Base-by-base conservation (phyloP, 2,888 invertebrate species). In the Eupithecia insigniata region DNA sequence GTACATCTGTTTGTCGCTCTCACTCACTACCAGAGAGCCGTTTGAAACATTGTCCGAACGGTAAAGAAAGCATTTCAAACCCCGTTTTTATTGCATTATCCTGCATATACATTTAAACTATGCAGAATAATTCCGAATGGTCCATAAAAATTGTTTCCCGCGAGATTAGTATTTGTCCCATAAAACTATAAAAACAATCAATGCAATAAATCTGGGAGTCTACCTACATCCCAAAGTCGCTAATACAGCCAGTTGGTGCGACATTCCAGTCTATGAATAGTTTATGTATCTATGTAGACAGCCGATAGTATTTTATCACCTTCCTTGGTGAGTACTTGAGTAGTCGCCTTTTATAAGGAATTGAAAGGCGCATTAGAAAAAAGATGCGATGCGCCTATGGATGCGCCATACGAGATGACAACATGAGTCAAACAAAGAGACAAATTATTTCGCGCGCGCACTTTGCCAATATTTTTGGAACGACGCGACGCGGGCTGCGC, bases 291-390 rank as follows among this genome's bases (percentile, higher is more conserved):
- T 16, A n/a, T 16, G 39, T 39, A 39, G 39, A 1, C 39, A 39
- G 39, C 16, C 4, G 39, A 16, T 5, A 39, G 39, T 39, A 16
- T 39, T 39, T 16, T 1, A 16, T 16, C 39, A 16, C 26, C 66
- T 66, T 66, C 22, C 67, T 62, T 36, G 46, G 67, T 67, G 30
- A 22, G 46, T 69, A 67, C 14, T 43, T 74, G 71, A 69, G n/a
- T n/a, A n/a, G n/a, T n/a, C n/a, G n/a, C n/a, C n/a, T n/a, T n/a
- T n/a, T n/a, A 62, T 46, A 62, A 60, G 62, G 66, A 69, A 69
- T 51, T 70, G 66, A 73, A 73, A 73, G 70, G 39, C 67, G 69
- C 66, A 66, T 65, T 55, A 43, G n/a, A 69, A 74, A 67, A 69
- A 66, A 69, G 66, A 68, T 55, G 65, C 28, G 73, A 69, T 69